Evolutionary conservation across 2,797 vertebrate genomes (phyloP).

Genomic region (Pteronotus mesoamericanus): DNA sequence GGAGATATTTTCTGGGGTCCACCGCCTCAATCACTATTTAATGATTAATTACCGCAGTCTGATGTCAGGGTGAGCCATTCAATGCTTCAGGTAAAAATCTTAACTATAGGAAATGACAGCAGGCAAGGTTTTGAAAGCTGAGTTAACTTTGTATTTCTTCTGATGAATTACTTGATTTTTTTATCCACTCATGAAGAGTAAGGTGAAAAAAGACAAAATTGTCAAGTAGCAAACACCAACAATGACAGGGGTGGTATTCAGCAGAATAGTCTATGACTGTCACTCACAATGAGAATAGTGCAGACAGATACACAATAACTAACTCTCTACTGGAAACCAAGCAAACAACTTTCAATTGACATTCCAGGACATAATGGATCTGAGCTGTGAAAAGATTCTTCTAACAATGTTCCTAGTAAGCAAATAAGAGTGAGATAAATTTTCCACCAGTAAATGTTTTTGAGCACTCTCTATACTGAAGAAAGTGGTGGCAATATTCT

Average conservation of each 20-base stretch:
- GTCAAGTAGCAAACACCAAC: slow-evolving; percentile 66
- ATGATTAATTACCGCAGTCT: slow-evolving; percentile 86
- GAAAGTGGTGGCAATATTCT: background rate
- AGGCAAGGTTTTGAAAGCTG: slow-evolving; percentile 74
- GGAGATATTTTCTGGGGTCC: slow-evolving; percentile 81
- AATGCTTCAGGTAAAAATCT: slow-evolving; percentile 81
- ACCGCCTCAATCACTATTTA: slow-evolving; percentile 81
- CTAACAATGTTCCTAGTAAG: slow-evolving; percentile 43
- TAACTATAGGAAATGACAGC: slow-evolving; percentile 82
- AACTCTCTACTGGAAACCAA: slow-evolving; percentile 59
- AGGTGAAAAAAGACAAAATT: slow-evolving; percentile 67
- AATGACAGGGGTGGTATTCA: slow-evolving; percentile 73
- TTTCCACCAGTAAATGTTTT: background rate
- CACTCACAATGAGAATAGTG: slow-evolving; percentile 43
- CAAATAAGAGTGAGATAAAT: slow-evolving; percentile 42
- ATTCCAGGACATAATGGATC: slow-evolving; percentile 47
- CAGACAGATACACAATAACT: slow-evolving; percentile 57
- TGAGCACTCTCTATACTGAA: background rate
- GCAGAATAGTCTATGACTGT: slow-evolving; percentile 60
- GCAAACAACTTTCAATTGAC: slow-evolving; percentile 59
- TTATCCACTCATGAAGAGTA: slow-evolving; percentile 74
- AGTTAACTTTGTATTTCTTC: slow-evolving; percentile 73
- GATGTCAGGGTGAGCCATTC: slow-evolving; percentile 81
- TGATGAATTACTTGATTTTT: slow-evolving; percentile 75
- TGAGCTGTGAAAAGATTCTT: slow-evolving; percentile 61